Conservation (phyloP, 2,113 vertebrate species). For the Cephalopterus ornatus region DNA sequence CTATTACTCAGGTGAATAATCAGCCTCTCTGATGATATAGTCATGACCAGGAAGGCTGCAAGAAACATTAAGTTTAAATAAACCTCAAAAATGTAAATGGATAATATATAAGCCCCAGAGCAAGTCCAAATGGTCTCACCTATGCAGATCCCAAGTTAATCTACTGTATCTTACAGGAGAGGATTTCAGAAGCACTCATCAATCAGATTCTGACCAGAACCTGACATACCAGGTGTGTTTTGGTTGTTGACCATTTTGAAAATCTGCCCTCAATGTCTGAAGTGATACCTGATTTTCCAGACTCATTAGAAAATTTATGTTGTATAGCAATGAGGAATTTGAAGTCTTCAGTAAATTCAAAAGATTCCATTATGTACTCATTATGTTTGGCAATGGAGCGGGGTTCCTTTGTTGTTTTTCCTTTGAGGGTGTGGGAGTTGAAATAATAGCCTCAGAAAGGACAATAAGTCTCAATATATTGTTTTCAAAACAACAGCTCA, state of each 20-base stretch:
- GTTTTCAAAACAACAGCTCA: background rate
- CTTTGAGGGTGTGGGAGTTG: background rate
- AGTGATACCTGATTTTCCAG: background rate
- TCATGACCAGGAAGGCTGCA: background rate
- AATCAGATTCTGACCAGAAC: background rate
- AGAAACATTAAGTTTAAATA: background rate
- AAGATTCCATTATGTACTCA: background rate
- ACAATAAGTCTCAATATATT: background rate
- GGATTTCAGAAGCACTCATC: background rate
- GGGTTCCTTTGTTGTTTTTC: background rate
- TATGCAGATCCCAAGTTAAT: background rate
- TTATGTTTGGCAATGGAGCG: background rate
- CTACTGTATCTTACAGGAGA: background rate
- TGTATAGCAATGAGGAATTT: background rate
- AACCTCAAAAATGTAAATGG: background rate
- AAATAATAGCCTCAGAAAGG: background rate
- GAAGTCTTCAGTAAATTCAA: background rate
- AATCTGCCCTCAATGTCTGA: background rate
- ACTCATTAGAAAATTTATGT: background rate
- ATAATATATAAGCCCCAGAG: background rate
- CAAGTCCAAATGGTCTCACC: background rate
- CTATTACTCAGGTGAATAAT: background rate
- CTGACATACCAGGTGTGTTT: background rate
- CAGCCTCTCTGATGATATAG: background rate
- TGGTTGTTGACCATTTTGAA: background rate